Percentiles rank a stretch among this genome's conserved stretches.
These are phyloP conservation scores for Ophraella communa DNA, from an alignment of 2,888 invertebrate species.

Conservation along the genomic window DNA sequence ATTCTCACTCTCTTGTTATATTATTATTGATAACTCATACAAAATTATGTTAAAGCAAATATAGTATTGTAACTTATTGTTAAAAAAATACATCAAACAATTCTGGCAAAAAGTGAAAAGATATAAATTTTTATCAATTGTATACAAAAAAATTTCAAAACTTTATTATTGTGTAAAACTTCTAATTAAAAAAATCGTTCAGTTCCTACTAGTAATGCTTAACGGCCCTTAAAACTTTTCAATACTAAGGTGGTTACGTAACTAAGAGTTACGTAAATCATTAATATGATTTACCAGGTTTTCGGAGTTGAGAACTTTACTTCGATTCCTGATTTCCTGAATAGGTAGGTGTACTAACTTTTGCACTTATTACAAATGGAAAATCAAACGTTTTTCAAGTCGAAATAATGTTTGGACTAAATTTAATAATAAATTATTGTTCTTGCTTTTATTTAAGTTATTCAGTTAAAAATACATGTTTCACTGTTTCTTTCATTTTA, in stretches of 20 bases:
- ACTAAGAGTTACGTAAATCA: slow-evolving; percentile 30
- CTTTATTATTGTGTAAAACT: slow-evolving; percentile 21
- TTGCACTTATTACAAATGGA: slow-evolving; percentile 14
- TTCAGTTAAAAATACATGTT: too few species aligned
- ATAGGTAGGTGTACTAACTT: slow-evolving; percentile 19
- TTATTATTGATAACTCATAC: too few species aligned
- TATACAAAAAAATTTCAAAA: slow-evolving; percentile 5
- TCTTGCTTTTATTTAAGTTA: too few species aligned
- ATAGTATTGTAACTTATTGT: too few species aligned
- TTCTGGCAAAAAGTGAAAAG: too few species aligned
- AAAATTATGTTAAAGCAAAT: too few species aligned
- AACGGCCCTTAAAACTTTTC: slow-evolving; percentile 32
- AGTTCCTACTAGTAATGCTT: slow-evolving; percentile 23
- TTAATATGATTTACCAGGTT: slow-evolving; percentile 34
- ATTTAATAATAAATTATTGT: too few species aligned
- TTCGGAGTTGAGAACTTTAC: slow-evolving; percentile 29
- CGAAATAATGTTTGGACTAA: not conserved
- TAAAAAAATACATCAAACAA: too few species aligned
- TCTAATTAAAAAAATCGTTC: slow-evolving; percentile 26
- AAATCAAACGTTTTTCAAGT: not conserved
- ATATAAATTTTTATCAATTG: slow-evolving; percentile 11
- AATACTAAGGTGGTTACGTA: slow-evolving; percentile 26
- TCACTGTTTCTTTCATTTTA: too few species aligned
- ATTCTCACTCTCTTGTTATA: too few species aligned
- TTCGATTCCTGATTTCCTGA: slow-evolving; percentile 28